These are phyloP conservation scores for Phyto melanocephala DNA, from an alignment of 2,888 invertebrate genomes.

Conservation along the genomic window DNA sequence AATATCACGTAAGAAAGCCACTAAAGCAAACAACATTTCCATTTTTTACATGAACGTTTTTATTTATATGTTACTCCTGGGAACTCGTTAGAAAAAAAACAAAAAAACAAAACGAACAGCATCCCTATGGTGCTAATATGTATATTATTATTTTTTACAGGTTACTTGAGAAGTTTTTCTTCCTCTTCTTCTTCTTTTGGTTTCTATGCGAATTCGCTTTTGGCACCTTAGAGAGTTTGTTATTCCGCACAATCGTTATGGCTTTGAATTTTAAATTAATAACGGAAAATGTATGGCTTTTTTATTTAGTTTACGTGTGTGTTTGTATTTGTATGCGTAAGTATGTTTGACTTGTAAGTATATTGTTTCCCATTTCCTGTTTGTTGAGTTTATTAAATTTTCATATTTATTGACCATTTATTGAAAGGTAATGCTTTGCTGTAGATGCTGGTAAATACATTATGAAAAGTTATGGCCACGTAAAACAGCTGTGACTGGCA, in stretches of 20 bases:
- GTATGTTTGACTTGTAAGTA: neutral
- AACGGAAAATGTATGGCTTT: conserved; percentile 36
- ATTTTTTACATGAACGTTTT: conserved; percentile 63
- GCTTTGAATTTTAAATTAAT: conserved; percentile 66
- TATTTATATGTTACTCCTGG: conserved; percentile 74
- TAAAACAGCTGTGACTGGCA: conserved; percentile 44
- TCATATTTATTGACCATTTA: conserved; percentile 76
- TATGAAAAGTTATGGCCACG: conserved; percentile 35
- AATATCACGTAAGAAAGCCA: conserved; percentile 72
- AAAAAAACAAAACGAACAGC: too few relatives aligned
- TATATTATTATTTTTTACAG: conserved; percentile 42
- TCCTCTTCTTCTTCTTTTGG: neutral
- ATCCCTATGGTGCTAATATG: neutral
- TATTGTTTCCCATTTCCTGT: conserved; percentile 66
- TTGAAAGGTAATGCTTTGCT: conserved; percentile 53
- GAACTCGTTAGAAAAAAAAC: conserved; percentile 74
- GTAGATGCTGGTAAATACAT: conserved; percentile 20
- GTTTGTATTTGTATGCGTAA: neutral
- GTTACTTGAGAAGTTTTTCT: conserved; percentile 57
- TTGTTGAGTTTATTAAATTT: conserved; percentile 72
- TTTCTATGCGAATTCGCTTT: neutral
- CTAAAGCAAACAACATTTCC: conserved; percentile 19
- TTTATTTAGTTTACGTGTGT: conserved; percentile 47
- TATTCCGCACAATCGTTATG: conserved; percentile 60
- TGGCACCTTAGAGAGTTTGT: conserved; percentile 59